Evolutionary conservation across 2,888 invertebrate genomes (phyloP).

Genomic region (Sminthurinus aureus): DNA sequence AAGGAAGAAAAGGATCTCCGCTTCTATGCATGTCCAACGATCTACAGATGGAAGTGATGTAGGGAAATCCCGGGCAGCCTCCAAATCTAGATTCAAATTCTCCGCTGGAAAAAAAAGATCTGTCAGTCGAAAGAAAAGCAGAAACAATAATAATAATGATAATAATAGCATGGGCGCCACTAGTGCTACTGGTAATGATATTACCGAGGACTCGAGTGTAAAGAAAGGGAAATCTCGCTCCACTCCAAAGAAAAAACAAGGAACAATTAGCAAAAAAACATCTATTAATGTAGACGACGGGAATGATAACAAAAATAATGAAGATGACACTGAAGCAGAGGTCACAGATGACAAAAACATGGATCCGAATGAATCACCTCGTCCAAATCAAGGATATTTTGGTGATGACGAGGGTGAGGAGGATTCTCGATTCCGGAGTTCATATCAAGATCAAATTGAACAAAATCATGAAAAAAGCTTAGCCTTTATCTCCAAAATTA

Average conservation of each 20-base stretch:
- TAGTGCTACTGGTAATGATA: neutral
- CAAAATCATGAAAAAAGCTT: neutral
- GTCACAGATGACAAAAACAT: neutral
- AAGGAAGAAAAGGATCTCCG: neutral
- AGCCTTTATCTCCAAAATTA: neutral
- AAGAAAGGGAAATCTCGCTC: neutral
- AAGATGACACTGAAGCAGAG: neutral
- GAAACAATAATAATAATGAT: neutral
- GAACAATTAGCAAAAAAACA: neutral
- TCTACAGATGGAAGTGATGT: neutral
- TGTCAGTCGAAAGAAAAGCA: neutral
- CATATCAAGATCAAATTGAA: conserved; percentile 7
- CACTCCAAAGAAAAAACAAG: neutral
- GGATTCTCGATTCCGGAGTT: neutral
- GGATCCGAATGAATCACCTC: neutral
- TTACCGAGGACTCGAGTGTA: too few relatives aligned
- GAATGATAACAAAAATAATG: neutral
- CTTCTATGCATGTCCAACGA: conserved; percentile 10
- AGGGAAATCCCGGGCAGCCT: neutral
- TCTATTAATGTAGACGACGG: too few relatives aligned
- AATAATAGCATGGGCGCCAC: neutral
- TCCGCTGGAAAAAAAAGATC: neutral
- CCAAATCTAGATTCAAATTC: neutral
- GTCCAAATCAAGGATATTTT: conserved; percentile 12
- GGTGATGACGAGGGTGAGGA: conserved; percentile 23